A percentile compares a stretch with the other conserved stretches of the same genome.
Evolutionary conservation across 2,797 vertebrate species (phyloP).

Genomic region (Anguilla megastoma): DNA sequence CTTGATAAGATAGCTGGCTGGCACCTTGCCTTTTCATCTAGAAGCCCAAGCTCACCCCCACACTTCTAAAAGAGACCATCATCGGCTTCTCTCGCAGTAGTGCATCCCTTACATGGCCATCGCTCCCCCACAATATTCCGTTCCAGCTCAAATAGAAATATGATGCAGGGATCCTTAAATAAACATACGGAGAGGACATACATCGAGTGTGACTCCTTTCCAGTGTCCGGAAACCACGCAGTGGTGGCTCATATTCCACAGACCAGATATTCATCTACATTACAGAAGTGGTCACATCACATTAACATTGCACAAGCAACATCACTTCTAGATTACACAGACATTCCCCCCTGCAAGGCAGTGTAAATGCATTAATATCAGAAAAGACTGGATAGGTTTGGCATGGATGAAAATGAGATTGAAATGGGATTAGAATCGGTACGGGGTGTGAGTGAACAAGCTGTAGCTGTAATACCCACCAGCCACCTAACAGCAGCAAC

Average conservation of each 20-base stretch:
- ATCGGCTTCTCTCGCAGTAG: conserved; percentile 28
- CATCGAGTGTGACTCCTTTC: too few relatives aligned
- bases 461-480: background rate
- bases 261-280: conserved; percentile 2
- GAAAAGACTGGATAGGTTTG: too few relatives aligned
- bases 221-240: background rate
- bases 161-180: conserved; percentile 19
- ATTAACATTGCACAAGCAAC: background rate
- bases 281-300: background rate
- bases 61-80: conserved; percentile 34
- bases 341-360: background rate
- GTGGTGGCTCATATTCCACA: background rate
- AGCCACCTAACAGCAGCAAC: background rate
- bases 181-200: background rate
- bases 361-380: background rate
- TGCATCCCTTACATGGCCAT: conserved; percentile 26
- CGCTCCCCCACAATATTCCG: background rate
- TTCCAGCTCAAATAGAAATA: background rate
- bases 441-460: background rate
- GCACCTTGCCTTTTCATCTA: conserved; percentile 11
- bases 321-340: background rate
- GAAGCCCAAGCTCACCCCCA: conserved; percentile 45
- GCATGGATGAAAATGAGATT: too few relatives aligned
- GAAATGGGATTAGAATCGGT: too few relatives aligned
- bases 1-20: background rate